Base-by-base conservation (phyloP, 2,797 vertebrate genomes). In the Tamandua tetradactyla region DNA sequence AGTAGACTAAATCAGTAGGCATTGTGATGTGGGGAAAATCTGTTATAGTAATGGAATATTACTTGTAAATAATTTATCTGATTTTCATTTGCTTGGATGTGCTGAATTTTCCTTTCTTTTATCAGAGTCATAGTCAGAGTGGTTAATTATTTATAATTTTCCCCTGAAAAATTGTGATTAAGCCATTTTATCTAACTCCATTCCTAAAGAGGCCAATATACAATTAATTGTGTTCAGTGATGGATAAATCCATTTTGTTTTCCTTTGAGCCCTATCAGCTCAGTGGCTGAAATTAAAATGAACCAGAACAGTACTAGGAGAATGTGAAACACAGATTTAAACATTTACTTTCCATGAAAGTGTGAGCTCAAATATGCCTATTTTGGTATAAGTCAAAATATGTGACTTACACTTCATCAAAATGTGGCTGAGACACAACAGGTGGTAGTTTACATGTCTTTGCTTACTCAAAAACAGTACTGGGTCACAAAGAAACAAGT, bases 201-300 rank as follows among this genome's bases (percentile, higher is more conserved):
- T 87, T 91, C 47, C 88, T 95, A 96, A 94, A 94, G 81, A 62
- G 87, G 2, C 40, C n/a, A 97, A 91, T 37, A 90, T 61, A 91
- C 22, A 97, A 97, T 97, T 97, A 95, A 93, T 94, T 95, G 44
- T 96, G 74, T 87, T 97, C 90, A 94, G 89, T 93, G 87, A 78
- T 75, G 76, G 85, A 96, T 96, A 96, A 98, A 97, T 95, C 30
- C 32, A 86, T 95, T 96, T 96, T 96, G 35, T 97, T 97, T 95
- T 95, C 66, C 87, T 97, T 76, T 90, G 81, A 96, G 66, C 37
- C 64, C 62, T 68, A 92, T 93, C 87, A 89, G 30, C n/a, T 89
- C 52, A 93, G 95, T 91, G 59, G 22, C 0, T 92, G 57, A 97
- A 83, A 98, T 94, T 94, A 96, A 97, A 97, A 97, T 69, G 42